Conservation (phyloP, 2,113 vertebrate genomes). For the Rhagologus leucostigma region DNA sequence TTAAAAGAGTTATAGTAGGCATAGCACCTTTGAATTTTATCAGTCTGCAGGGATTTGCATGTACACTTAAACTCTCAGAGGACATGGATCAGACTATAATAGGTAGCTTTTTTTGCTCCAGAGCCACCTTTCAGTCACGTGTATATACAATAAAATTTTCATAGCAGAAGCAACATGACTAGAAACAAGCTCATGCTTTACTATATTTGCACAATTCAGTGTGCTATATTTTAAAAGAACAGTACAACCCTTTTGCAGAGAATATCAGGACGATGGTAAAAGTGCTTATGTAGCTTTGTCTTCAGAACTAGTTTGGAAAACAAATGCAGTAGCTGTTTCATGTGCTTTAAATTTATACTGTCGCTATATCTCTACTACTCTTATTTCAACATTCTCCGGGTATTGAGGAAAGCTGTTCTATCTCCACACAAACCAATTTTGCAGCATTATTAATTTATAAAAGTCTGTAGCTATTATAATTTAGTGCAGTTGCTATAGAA, state of each 20-base stretch:
- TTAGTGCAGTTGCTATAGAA: slow-evolving; percentile 65
- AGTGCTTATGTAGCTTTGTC: neutral
- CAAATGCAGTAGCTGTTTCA: neutral
- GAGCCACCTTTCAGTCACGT: neutral
- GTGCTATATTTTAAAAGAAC: neutral
- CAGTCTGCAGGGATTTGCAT: neutral
- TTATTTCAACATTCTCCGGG: neutral
- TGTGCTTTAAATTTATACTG: neutral
- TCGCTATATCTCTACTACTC: neutral
- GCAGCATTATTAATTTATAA: slow-evolving; percentile 25
- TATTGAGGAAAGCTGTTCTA: neutral
- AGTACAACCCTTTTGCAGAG: neutral
- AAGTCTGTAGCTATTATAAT: slow-evolving; percentile 38
- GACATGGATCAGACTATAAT: neutral
- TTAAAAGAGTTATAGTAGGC: neutral
- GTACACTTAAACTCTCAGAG: neutral
- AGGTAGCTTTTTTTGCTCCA: neutral
- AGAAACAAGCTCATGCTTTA: neutral
- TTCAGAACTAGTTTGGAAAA: neutral
- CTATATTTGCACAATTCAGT: neutral
- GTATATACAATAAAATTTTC: neutral
- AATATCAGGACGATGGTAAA: neutral
- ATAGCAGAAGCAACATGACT: neutral
- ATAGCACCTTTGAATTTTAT: neutral
- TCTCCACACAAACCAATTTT: neutral